Conservation (phyloP, 2,797 vertebrate genomes). For the Myotis vivesi region DNA sequence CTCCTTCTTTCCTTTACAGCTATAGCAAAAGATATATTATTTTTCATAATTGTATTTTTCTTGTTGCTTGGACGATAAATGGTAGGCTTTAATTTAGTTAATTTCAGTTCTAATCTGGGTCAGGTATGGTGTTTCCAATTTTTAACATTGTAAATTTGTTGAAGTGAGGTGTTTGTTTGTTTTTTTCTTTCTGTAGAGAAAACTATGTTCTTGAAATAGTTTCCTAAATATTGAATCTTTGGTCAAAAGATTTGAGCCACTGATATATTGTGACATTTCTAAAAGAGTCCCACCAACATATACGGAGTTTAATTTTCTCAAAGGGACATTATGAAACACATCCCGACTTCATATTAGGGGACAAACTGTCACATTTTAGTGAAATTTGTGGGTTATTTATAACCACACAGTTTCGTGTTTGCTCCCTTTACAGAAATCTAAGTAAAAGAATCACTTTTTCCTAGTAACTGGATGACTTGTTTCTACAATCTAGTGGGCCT, state of each 20-base stretch:
- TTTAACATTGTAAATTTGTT: neutral
- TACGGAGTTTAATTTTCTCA: constrained; percentile 15
- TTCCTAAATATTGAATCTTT: constrained; percentile 18
- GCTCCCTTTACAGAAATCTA: constrained; percentile 79
- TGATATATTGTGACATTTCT: neutral
- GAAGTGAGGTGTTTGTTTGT: neutral
- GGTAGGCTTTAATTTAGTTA: neutral
- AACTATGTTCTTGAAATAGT: constrained; percentile 24
- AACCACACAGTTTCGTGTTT: constrained; percentile 73
- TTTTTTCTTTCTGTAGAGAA: neutral
- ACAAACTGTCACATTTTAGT: constrained; percentile 79
- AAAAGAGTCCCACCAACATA: neutral
- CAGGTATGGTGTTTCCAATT: neutral
- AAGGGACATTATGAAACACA: neutral
- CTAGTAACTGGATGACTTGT: constrained; percentile 81
- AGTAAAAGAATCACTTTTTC: constrained; percentile 83
- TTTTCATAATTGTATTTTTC: neutral
- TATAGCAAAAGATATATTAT: neutral
- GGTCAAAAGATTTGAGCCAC: neutral
- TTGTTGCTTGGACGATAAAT: neutral
- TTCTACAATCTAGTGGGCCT: constrained; percentile 66
- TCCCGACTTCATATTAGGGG: constrained; percentile 76
- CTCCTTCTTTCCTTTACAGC: neutral
- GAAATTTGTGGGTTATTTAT: constrained; percentile 80
- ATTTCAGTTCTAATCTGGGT: neutral